Percentiles rank a stretch among this genome's conserved stretches.
Evolutionary conservation across 2,113 vertebrate genomes (phyloP).

Genomic region (Sialia sialis): DNA sequence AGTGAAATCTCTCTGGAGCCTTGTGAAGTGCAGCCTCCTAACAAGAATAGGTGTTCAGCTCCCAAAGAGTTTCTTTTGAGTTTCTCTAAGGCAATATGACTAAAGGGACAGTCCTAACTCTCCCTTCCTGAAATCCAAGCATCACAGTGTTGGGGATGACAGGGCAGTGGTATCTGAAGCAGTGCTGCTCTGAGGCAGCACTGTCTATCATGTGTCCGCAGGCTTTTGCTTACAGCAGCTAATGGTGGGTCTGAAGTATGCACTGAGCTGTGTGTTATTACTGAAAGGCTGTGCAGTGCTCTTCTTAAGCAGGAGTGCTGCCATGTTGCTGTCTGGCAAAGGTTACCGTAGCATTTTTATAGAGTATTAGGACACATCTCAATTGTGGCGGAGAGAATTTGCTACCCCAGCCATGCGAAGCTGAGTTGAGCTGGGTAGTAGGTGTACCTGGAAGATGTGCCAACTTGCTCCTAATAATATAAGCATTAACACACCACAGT

Average conservation of each 20-base stretch:
- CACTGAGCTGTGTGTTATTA: not conserved
- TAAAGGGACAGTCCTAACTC: slow-evolving; percentile 18
- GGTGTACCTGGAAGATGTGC: slow-evolving; percentile 30
- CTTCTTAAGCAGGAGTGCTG: not conserved
- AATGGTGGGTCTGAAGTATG: not conserved
- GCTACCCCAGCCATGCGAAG: slow-evolving; percentile 28
- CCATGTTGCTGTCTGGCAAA: not conserved
- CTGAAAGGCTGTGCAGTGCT: not conserved
- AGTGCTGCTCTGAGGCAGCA: not conserved
- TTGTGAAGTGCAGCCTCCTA: slow-evolving; percentile 33
- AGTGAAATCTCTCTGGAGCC: slow-evolving; percentile 47
- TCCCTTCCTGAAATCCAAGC: not conserved
- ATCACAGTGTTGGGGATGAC: slow-evolving; percentile 2
- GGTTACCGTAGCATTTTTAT: not conserved
- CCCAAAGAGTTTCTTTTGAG: slow-evolving; percentile 26
- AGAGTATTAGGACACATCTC: not conserved
- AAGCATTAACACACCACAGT: slow-evolving; percentile 30
- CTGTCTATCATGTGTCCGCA: not conserved
- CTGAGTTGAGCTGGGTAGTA: slow-evolving; percentile 2
- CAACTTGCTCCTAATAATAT: slow-evolving; percentile 26
- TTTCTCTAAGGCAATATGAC: slow-evolving; percentile 56
- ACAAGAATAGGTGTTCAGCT: slow-evolving; percentile 3
- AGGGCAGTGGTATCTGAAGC: not conserved
- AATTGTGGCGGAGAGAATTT: not conserved
- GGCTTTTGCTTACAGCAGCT: not conserved